A percentile compares a stretch with the other conserved stretches of the same genome.
Conservation (phyloP, 2,113 vertebrate species). For the Macrotus californicus region DNA sequence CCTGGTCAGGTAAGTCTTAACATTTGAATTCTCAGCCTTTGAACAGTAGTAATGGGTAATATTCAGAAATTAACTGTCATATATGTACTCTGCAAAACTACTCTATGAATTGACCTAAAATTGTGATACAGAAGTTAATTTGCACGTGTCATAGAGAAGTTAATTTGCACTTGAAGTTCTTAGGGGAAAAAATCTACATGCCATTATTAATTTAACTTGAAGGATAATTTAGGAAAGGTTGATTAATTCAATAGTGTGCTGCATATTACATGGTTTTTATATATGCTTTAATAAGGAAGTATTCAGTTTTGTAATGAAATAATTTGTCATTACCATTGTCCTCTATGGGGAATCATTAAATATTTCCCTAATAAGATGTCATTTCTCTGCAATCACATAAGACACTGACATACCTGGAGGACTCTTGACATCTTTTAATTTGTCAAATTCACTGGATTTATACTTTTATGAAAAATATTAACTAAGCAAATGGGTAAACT, state of each 20-base stretch:
- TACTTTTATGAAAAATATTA: slow-evolving; percentile 21
- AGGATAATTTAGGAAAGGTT: neutral
- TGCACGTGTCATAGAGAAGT: neutral
- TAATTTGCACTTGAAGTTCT: slow-evolving; percentile 10
- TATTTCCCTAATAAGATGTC: neutral
- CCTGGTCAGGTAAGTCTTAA: slow-evolving; percentile 90
- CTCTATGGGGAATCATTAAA: slow-evolving; percentile 5
- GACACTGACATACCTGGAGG: neutral
- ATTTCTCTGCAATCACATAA: neutral
- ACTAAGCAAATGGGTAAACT: neutral
- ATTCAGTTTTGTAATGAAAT: neutral
- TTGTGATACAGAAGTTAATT: neutral
- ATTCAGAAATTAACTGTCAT: neutral
- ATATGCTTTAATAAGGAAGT: neutral
- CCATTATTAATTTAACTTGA: slow-evolving; percentile 22
- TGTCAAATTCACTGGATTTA: neutral
- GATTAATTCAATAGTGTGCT: neutral
- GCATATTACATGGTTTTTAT: neutral
- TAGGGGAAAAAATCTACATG: neutral
- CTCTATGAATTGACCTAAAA: slow-evolving; percentile 33
- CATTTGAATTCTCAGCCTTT: slow-evolving; percentile 49
- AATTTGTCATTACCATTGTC: neutral
- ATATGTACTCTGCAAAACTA: neutral
- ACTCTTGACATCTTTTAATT: neutral
- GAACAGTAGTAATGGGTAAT: slow-evolving; percentile 33